These are phyloP conservation scores for Gymnodraco acuticeps DNA, from an alignment of 2,797 vertebrate species.

Conservation along the genomic window DNA sequence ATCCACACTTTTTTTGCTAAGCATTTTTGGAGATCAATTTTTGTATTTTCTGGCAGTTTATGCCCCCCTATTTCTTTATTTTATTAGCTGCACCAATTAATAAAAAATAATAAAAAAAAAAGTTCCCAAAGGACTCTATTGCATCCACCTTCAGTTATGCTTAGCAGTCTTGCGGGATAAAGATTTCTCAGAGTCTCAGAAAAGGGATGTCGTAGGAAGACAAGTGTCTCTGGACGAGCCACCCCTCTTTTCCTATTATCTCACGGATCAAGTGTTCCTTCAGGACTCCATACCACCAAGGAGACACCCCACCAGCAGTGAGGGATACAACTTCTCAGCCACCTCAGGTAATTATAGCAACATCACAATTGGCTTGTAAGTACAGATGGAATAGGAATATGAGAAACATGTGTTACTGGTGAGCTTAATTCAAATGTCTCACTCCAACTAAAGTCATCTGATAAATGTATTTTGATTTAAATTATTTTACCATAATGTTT, in stretches of 20 bases:
- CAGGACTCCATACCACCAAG: constrained; percentile 88
- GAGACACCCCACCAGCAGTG: constrained; percentile 88
- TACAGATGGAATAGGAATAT: no score
- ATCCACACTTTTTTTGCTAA: constrained; percentile 44
- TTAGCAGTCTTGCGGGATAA: constrained; percentile 80
- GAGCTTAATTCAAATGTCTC: neutral
- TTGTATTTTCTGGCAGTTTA: constrained; percentile 51
- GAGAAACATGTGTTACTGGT: neutral
- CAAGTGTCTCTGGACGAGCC: constrained; percentile 85
- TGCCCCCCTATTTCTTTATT: constrained; percentile 47
- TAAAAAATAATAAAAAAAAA: constrained; percentile 63
- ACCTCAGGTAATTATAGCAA: constrained; percentile 85
- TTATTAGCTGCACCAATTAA: constrained; percentile 55
- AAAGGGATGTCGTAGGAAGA: constrained; percentile 80
- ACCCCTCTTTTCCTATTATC: constrained; percentile 91
- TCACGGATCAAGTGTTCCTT: constrained; percentile 99
- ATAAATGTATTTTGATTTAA: neutral
- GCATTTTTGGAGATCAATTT: constrained; percentile 54
- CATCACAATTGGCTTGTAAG: neutral
- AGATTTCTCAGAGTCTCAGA: constrained; percentile 75
- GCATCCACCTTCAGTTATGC: constrained; percentile 69
- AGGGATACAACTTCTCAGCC: constrained; percentile 75
- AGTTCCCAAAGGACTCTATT: constrained; percentile 69
- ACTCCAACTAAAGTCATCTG: neutral
- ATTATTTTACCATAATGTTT: neutral